Base-by-base conservation (phyloP, 2,113 vertebrate genomes). In the Drymodes brunneopygia region DNA sequence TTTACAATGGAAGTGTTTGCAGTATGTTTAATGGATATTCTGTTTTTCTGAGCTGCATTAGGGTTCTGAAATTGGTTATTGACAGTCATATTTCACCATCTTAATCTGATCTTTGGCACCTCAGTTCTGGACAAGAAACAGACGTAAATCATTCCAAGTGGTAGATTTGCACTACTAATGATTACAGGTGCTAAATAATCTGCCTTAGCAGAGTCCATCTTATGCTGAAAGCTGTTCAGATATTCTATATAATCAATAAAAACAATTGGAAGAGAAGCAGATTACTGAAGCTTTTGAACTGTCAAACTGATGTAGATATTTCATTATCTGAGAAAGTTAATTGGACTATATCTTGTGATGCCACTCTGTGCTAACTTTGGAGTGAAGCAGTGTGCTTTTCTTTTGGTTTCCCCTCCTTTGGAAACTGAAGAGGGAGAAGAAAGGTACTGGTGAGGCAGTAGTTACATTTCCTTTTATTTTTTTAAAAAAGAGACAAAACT, bases 81-180 rank as follows among this genome's bases (percentile, higher is more conserved):
- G 40, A 19, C 9, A 28, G 33, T 65, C 22, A 21, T 87, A 79
- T 82, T 95, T 94, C 91, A 95, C 50, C 62, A 53, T 82, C 71
- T 94, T 95, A 90, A 92, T 82, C 57, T 90, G 44, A 80, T 82
- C 57, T 90, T 90, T 93, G 86, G 51, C 53, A 67, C 61, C 36
- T 82, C 17, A 11, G 42, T 83, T 94, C 54, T 91, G 54, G 23
- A 35, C 0, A 11, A 86, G 72, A 80, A 83, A 45, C 3, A 44
- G 21, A 40, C 61, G 9, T 80, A 83, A 82, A 83, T 90, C 45
- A 70, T 94, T 92, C 38, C 15, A 77, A 16, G 10, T 14, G 36
- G 58, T 13, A 77, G 66, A 64, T 74, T 66, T 64, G 22, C 24
- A 12, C 54, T 80, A 25, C 31, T 58, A 61, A 4, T 91, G 91